Base-by-base conservation (phyloP, 2,888 invertebrate genomes). In the Pogonocherus hispidulus region DNA sequence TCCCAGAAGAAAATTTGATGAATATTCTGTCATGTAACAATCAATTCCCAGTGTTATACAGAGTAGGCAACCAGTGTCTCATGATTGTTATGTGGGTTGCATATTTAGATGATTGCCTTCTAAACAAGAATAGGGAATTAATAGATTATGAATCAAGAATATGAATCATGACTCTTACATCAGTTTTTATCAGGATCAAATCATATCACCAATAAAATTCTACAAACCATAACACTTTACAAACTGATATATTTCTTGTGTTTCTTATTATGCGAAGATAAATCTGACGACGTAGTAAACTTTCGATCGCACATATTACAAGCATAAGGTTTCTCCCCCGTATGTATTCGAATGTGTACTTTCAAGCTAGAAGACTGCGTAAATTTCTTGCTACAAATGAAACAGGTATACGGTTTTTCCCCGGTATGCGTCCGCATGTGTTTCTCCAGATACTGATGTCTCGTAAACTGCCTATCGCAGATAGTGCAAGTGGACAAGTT, bases 361-460 rank as follows among this genome's bases (percentile, higher is more conserved):
- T 84, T 84, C 37, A 84, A 78, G 22, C 83, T 83, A 1, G 84
- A 84, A 3, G 82, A 81, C 71, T 85, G 84, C 11, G 83, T 84
- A 66, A 85, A 85, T 59, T 80, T 81, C 66, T 84, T 85, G 3
- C 81, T 82, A 52, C 85, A 85, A n/a, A 79, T 78, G 32, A 79
- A 78, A 74, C 84, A 85, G 8, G 79, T 74, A 69, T 79, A 84
- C 2, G 84, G 84, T 67, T 85, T 86, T 70, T 85, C 85, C 2
- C 87, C 88, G 0, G 87, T 87, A 75, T 89, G 89, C 1, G 85
- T 87, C 32, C 87, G 83, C 77, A 82, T 82, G 75, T 89, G 88
- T 23, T 84, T 86, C 70, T 87, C 87, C 54, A 89, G 83, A 56
- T 89, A 86, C 8, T 88, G 88, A n/a, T 87, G 86, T 49, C 89